Evolutionary conservation across 1,140 invertebrate genomes (phyloP), one percentile per base, ranked within the genome.

Genomic region (Drosophila nasuta): DNA sequence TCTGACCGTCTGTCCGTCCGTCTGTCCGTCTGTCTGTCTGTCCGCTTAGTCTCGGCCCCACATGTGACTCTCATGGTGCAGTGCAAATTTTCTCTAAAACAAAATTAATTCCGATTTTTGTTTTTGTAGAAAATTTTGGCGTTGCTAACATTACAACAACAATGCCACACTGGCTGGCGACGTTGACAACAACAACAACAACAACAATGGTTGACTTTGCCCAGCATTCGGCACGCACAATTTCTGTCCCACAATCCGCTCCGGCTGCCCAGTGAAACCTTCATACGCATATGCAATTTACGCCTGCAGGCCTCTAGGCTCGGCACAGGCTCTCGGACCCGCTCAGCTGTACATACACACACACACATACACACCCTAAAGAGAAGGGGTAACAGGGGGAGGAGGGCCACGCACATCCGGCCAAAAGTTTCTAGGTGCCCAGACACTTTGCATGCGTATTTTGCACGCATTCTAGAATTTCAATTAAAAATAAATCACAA

Each of bases 401-500:
- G n/a, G 2, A 3, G 33, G n/a, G 15, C 15, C 54, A 35, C 49
- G 65, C 58, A 58, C 58, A 57, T 64, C 62, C 70, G 74, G 69
- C 57, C 46, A 68, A 81, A 88, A 86, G 76, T 87, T 86, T 83
- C 80, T 87, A 88, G 85, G 80, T 80, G 83, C 77, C 83, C 81
- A 90, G 81, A 89, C 85, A 90, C 81, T 91, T 91, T 82, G 90
- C 90, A 88, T 91, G 90, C 86, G 85, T 90, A 89, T 91, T 91
- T 91, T 92, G 91, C 83, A 92, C 91, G 91, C 91, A 92, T 92
- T 92, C 91, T 92, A 91, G 91, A 92, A 91, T 92, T 92, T 92
- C 91, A 92, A 92, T 92, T 92, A 92, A 92, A 92, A 92, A 92
- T 92, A 92, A 92, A 92, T 92, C 91, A 92, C 91, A 92, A 85